Conservation (phyloP, 1,140 invertebrate species). For the Condylostylus longicornis region DNA sequence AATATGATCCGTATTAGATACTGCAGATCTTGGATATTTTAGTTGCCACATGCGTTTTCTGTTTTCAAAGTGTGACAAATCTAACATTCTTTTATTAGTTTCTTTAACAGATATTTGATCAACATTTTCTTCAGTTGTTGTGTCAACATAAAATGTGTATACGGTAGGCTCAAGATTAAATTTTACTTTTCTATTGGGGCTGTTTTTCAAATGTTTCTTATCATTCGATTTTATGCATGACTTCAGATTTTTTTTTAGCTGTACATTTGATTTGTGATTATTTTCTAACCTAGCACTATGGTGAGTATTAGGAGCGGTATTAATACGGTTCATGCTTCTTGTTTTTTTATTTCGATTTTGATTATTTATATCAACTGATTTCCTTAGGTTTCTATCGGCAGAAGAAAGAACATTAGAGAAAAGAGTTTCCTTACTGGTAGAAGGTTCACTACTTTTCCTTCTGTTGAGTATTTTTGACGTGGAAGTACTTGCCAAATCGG, state of each 20-base stretch:
- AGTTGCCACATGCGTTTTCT: conserved; percentile 3
- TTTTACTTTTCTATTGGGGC: no score
- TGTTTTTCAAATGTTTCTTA: no score
- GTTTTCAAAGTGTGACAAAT: conserved; percentile 3
- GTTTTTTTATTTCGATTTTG: conserved; percentile 12
- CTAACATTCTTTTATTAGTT: conserved; percentile 5
- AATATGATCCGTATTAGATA: no score
- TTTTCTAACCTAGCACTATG: conserved; percentile 13
- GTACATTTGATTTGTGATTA: conserved; percentile 15
- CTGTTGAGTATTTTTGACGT: conserved; percentile 1
- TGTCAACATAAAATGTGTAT: neutral
- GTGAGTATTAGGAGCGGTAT: neutral
- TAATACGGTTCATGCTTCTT: conserved; percentile 6
- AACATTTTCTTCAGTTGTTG: conserved; percentile 5
- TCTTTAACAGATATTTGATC: conserved; percentile 5
- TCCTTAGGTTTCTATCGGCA: neutral
- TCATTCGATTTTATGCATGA: conserved; percentile 13
- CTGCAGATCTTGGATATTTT: no score
- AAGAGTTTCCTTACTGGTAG: conserved; percentile 1
- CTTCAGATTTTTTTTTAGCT: conserved; percentile 19
- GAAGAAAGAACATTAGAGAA: neutral
- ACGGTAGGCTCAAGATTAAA: neutral
- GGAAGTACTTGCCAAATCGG: conserved; percentile 4
- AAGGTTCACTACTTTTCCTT: neutral
- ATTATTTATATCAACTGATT: conserved; percentile 3